These are phyloP conservation scores for Eilema sororculum DNA, from an alignment of 2,888 invertebrate species.

Conservation along the genomic window DNA sequence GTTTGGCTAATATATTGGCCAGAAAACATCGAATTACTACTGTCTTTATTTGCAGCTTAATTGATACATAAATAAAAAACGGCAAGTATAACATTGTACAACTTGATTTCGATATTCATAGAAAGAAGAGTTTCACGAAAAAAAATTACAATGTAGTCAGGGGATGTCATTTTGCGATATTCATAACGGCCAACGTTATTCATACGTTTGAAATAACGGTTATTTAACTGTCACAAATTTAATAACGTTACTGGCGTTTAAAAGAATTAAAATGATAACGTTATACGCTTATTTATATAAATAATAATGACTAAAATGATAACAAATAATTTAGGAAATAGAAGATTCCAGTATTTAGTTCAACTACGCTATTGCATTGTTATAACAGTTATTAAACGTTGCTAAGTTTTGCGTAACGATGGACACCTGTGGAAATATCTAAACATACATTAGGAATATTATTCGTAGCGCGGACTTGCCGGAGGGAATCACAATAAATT, in stretches of 20 bases:
- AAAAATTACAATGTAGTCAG: constrained; percentile 34
- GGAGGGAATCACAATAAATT: constrained; percentile 12
- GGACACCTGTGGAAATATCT: constrained; percentile 45
- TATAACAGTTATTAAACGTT: constrained; percentile 34
- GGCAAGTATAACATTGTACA: constrained; percentile 44
- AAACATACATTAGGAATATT: constrained; percentile 49
- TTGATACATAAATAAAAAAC: constrained; percentile 36
- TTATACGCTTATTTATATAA: constrained; percentile 64
- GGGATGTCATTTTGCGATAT: constrained; percentile 38
- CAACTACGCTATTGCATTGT: constrained; percentile 49
- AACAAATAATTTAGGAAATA: constrained; percentile 60
- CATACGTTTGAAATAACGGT: constrained; percentile 14
- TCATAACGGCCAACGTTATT: constrained; percentile 35
- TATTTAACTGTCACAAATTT: constrained; percentile 31
- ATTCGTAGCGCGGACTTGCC: constrained; percentile 44
- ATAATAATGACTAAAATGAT: constrained; percentile 64
- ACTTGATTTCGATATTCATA: constrained; percentile 46
- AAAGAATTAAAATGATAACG: constrained; percentile 59
- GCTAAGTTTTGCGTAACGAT: constrained; percentile 42
- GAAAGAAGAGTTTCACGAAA: no score
- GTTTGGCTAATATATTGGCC: constrained; percentile 20
- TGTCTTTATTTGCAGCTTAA: constrained; percentile 52
- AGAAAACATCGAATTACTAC: constrained; percentile 29
- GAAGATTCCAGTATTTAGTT: constrained; percentile 31
- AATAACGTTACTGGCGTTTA: constrained; percentile 37